Evolutionary conservation across 1,140 invertebrate species (phyloP).

Genomic region (Aphaenogaster floridana): DNA sequence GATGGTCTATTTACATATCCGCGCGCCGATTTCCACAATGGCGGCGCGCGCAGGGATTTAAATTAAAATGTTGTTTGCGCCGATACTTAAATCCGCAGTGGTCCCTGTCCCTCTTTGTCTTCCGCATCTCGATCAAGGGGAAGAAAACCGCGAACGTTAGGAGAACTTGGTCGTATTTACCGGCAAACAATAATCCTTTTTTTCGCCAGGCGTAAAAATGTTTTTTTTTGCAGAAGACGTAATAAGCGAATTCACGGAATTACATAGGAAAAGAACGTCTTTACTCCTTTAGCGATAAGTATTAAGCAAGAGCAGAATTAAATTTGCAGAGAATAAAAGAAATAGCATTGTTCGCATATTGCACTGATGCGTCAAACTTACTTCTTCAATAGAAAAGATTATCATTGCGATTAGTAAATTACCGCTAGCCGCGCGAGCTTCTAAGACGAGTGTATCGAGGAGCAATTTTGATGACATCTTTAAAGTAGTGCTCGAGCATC

Average conservation of each 20-base stretch:
- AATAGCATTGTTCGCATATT: background rate
- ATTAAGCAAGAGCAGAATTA: background rate
- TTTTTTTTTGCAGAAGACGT: background rate
- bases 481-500: constrained; percentile 75
- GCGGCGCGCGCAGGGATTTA: constrained; percentile 63
- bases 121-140: constrained; percentile 22
- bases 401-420: constrained; percentile 31
- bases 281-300: background rate
- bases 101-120: constrained; percentile 35
- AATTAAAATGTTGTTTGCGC: constrained; percentile 78
- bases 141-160: constrained; percentile 37
- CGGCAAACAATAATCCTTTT: background rate
- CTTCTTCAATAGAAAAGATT: background rate
- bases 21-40: constrained; percentile 61
- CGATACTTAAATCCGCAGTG: constrained; percentile 70
- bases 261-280: background rate
- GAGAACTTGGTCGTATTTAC: constrained; percentile 10
- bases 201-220: background rate
- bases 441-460: constrained; percentile 63
- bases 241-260: background rate
- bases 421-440: constrained; percentile 14
- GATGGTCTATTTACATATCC: constrained; percentile 69
- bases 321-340: background rate
- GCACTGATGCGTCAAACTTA: background rate
- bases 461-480: constrained; percentile 75